These are phyloP conservation scores for Dryomyza anilis DNA, from an alignment of 2,888 invertebrate genomes.

Conservation along the genomic window DNA sequence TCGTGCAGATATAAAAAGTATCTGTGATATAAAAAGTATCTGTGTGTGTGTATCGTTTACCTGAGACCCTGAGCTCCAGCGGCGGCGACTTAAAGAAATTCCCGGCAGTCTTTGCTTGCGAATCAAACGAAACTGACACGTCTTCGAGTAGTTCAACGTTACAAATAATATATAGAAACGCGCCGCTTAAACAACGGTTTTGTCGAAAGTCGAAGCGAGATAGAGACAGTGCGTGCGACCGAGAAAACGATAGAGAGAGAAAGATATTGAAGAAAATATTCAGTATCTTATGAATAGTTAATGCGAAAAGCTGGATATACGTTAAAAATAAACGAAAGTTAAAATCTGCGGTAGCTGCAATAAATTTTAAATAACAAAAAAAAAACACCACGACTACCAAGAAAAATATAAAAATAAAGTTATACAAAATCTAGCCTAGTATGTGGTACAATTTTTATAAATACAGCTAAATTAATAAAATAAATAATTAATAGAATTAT, in stretches of 20 bases:
- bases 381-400: background rate
- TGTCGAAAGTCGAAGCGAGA: slow-evolving; percentile 4
- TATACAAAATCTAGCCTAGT: background rate
- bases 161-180: too few species aligned
- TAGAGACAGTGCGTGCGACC: background rate
- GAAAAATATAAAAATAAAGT: background rate
- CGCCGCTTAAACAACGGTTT: slow-evolving; percentile 15
- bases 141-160: slow-evolving; percentile 50
- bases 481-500: too few species aligned
- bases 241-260: background rate
- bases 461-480: too few species aligned
- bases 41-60: slow-evolving; percentile 1
- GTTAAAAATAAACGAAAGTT: slow-evolving; percentile 9
- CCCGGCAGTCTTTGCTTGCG: slow-evolving; percentile 54
- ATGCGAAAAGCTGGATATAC: slow-evolving; percentile 3
- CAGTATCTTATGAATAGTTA: slow-evolving; percentile 2
- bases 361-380: background rate
- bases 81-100: background rate
- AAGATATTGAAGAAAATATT: background rate
- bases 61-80: slow-evolving; percentile 4
- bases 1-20: too few species aligned
- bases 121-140: slow-evolving; percentile 55
- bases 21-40: too few species aligned
- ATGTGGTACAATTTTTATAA: too few species aligned
- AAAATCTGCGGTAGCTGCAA: background rate